These are phyloP conservation scores for Zele albiditarsus DNA, from an alignment of 2,888 invertebrate genomes.

Conservation along the genomic window DNA sequence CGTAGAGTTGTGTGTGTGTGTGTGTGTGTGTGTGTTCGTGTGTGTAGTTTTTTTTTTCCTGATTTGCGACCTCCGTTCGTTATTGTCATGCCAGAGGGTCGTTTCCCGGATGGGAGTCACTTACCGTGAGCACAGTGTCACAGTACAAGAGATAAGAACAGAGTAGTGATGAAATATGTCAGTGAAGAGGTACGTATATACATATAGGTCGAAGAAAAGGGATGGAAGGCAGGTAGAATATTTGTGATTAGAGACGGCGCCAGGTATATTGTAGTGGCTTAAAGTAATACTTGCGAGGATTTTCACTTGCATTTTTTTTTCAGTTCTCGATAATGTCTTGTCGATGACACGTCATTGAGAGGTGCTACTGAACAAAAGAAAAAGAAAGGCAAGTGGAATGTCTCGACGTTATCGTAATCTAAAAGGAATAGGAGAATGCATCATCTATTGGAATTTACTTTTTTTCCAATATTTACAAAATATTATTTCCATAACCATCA, in stretches of 20 bases:
- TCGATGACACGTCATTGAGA: background rate
- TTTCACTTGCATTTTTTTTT: constrained; percentile 19
- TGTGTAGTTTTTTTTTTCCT: background rate
- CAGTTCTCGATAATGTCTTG: background rate
- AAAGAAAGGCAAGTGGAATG: background rate
- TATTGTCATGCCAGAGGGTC: constrained; percentile 6
- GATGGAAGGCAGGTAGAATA: constrained; percentile 43
- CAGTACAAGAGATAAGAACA: constrained; percentile 34
- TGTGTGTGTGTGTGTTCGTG: too few relatives aligned
- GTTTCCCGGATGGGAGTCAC: background rate
- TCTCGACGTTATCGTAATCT: constrained; percentile 5
- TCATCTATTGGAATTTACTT: background rate
- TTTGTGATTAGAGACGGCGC: constrained; percentile 51
- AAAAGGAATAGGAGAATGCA: background rate
- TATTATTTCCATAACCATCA: background rate
- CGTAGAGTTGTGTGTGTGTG: too few relatives aligned
- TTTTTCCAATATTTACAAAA: background rate
- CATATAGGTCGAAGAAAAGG: constrained; percentile 25
- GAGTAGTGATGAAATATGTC: background rate
- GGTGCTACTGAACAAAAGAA: constrained; percentile 1
- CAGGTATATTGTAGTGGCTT: constrained; percentile 23
- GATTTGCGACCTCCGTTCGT: background rate
- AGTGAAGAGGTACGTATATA: background rate
- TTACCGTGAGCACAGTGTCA: constrained; percentile 25
- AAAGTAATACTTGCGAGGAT: constrained; percentile 4